Base-by-base conservation (phyloP, 2,888 invertebrate genomes). In the Eristalis pertinax region DNA sequence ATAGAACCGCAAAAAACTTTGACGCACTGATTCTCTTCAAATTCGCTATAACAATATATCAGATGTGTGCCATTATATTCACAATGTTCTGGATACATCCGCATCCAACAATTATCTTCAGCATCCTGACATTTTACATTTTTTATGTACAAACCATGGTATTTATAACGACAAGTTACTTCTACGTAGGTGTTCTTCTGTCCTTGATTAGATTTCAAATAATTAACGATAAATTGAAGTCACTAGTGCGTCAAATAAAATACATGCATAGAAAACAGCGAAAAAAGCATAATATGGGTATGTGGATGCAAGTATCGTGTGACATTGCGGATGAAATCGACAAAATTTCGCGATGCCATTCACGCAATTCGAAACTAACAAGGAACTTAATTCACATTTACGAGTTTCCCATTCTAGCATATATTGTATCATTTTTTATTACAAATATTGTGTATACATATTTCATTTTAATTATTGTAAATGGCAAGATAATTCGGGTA, bases 291-390 rank as follows among this genome's bases (percentile, higher is more conserved):
- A 35, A 56, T 8, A 2, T 58, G 7, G 78, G 70, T 0, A 65
- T 64, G n/a, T 32, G 35, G 26, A 78, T 78, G 77, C 77, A 77
- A 13, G n/a, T 63, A 15, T 50, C 32, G 8, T 69, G 77, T 13
- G 56, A 70, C 35, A 43, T 78, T 50, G 64, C 64, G 38, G 70
- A 70, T 19, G 15, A 35, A 78, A 70, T 78, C 29, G 70, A 78
- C 38, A 29, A 58, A 58, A 64, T 78, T 19, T 56, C 64, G 13
- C 35, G 10, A 24, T 69, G 64, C 26, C 50, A 41, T 0, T n/a
- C 5, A 1, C 15, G 38, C 43, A 70, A 56, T 29, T 56, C 58
- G 3, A 11, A 63, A 64, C 56, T 78, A 13, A n/a, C n/a, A 13
- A 69, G 15, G 13, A 29, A 64, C 11, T n/a, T 78, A 11, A 64